Evolutionary conservation across 1,140 invertebrate species (phyloP), one percentile per base, ranked within the genome.

Genomic region (Aethina tumida): DNA sequence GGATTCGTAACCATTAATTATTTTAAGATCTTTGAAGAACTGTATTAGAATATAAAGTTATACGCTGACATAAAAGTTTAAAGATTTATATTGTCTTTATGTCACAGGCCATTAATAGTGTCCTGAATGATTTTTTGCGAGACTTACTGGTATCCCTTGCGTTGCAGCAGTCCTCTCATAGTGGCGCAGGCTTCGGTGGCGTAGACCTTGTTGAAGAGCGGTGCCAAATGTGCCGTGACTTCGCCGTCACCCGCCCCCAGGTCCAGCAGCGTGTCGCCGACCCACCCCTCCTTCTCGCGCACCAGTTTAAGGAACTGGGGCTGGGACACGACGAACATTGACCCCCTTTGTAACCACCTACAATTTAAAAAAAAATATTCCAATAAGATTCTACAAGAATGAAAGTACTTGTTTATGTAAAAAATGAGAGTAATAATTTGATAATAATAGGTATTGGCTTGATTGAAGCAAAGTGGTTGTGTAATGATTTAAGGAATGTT

Each of bases 241-340:
- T 77, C 75, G 4, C 92, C 92, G 66, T 96, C 91, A 1, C 92
- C 92, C 5, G 92, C 90, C 24, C 91, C 91, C 22, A 95, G 65
- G 66, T 95, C 91, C 31, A 94, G 65, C 21, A 95, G 47, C 5
- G 68, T 54, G 37, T 68, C 59, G 63, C 73, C 57, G 58, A 54
- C 65, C 56, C 58, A 58, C 34, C 52, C 41, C 21, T 51, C 57
- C 37, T 41, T 32, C 27, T 37, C 41, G 26, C 44, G 36, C 4
- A 64, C 45, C 33, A 94, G 65, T 37, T 65, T 58, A 43, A 70
- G 64, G 41, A 91, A 80, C 55, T 94, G 89, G 13, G 70, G 60
- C 17, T 69, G 62, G 0, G 89, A 94, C 45, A 91, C 77, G 2
- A 96, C 84, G 65, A 93, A 93, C 91, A 95, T 95, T 0, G 87